phyloP scores from a whole-genome alignment of 1,140 invertebrate genomes.

The Melitaea cinxia region DNA sequence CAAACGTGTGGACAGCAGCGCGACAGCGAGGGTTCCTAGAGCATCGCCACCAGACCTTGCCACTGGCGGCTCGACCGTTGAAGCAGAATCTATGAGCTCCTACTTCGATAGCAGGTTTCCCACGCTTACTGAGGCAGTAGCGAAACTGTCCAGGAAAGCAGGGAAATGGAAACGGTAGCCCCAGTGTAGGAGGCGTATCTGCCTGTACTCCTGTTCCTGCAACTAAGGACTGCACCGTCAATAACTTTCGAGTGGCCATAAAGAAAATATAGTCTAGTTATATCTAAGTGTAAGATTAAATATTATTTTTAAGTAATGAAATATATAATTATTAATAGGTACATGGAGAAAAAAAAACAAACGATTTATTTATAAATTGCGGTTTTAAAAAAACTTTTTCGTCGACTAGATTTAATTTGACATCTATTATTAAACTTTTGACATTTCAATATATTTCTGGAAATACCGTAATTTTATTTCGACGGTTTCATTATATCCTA shows the following conservation, averaged over 20 bases:
- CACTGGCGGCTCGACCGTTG: constrained; percentile 75
- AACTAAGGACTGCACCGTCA: constrained; percentile 57
- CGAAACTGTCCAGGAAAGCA: constrained; percentile 77
- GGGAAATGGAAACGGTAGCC: constrained; percentile 72
- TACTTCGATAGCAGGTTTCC: constrained; percentile 75
- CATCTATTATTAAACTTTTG: background rate
- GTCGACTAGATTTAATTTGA: background rate
- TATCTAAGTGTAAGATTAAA: background rate
- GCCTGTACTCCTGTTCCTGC: constrained; percentile 54
- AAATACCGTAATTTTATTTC: no score
- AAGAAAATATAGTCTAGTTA: background rate
- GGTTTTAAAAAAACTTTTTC: background rate
- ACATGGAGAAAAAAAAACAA: background rate
- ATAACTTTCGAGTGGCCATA: constrained; percentile 28
- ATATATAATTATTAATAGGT: background rate
- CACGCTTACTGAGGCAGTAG: constrained; percentile 75
- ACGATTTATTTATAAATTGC: background rate
- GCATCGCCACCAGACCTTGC: constrained; percentile 79
- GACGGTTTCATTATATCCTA: no score
- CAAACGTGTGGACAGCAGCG: constrained; percentile 76
- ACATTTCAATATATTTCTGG: background rate
- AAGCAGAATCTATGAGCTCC: constrained; percentile 76
- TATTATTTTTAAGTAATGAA: background rate
- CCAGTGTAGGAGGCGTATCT: constrained; percentile 62
- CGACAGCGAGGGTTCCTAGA: constrained; percentile 74